Base-by-base conservation (phyloP, 2,888 invertebrate species). In the Chloroclystis v-ata region DNA sequence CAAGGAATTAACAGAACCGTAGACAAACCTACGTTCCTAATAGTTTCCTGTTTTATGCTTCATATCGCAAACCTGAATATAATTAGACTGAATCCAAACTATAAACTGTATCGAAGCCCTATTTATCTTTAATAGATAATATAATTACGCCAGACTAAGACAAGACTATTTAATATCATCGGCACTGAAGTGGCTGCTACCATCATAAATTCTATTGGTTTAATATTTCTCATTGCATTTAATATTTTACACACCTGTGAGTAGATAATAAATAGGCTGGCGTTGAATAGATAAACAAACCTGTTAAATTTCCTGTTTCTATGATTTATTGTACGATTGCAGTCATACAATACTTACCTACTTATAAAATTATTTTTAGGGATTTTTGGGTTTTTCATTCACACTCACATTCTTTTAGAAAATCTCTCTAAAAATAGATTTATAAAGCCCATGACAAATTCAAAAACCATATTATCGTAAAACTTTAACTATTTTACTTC, bases 11-110 rank as follows among this genome's bases (percentile, higher is more conserved):
- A 20, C 20, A 20, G 20, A 2, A 20, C 20, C 5, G 14, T n/a
- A 16, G 10, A 14, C 14, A 14, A 32, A 32, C 9, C 4, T 30
- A n/a, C 6, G 28, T 8, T 9, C n/a, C 8, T 33, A 35, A 16
- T 12, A 20, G 10, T 7, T 12, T 28, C 24, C 28, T n/a, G 40
- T 24, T 46, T 45, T 35, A 10, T 14, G 72, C 67, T 67, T 70
- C 70, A 77, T 51, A 56, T 59, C 60, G 63, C 25, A 28, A 67
- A 66, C 63, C 61, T 63, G 72, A 68, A 74, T 71, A 56, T 57
- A 55, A 70, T 76, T 75, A 74, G 61, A 73, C 76, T 60, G 68
- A 65, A 72, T 71, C 54, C 49, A 47, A 43, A 45, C 52, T 39
- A 37, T 57, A 52, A 52, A 43, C 24, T 43, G 25, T 39, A 47